phyloP scores from a whole-genome alignment of 2,113 vertebrate species.

The Cygnus buccinator region DNA sequence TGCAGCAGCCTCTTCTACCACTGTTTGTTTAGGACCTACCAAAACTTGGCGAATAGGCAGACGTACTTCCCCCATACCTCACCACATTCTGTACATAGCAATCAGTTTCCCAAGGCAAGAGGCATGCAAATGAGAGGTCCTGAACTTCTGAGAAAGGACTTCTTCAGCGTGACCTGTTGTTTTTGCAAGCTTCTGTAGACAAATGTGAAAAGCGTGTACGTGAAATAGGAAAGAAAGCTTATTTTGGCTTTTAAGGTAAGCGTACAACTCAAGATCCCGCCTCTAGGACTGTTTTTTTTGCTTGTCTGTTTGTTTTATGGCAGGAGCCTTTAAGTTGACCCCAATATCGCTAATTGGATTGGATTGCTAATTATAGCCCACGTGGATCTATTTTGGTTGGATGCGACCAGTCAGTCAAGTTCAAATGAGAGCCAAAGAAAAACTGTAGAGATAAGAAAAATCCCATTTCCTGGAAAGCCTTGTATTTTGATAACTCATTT shows the following conservation, averaged over 20 bases:
- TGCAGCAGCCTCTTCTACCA: neutral
- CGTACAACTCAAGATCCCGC: neutral
- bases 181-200: neutral
- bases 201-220: neutral
- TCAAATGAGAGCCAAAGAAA: conserved; percentile 43
- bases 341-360: conserved; percentile 65
- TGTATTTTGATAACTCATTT: neutral
- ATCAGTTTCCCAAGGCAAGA: neutral
- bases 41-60: neutral
- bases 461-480: neutral
- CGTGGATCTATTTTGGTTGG: conserved; percentile 23
- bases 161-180: neutral
- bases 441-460: neutral
- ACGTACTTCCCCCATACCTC: neutral
- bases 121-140: neutral
- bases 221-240: neutral
- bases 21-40: neutral
- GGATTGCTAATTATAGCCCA: conserved; percentile 51
- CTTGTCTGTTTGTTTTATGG: neutral
- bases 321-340: neutral
- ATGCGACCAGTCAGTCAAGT: conserved; percentile 25
- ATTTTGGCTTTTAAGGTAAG: conserved; percentile 21
- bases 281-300: neutral
- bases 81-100: neutral
- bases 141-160: neutral